Percentiles rank a stretch among this genome's conserved stretches.
phyloP scores from a whole-genome alignment of 2,113 vertebrate species.

The Alectura lathami region DNA sequence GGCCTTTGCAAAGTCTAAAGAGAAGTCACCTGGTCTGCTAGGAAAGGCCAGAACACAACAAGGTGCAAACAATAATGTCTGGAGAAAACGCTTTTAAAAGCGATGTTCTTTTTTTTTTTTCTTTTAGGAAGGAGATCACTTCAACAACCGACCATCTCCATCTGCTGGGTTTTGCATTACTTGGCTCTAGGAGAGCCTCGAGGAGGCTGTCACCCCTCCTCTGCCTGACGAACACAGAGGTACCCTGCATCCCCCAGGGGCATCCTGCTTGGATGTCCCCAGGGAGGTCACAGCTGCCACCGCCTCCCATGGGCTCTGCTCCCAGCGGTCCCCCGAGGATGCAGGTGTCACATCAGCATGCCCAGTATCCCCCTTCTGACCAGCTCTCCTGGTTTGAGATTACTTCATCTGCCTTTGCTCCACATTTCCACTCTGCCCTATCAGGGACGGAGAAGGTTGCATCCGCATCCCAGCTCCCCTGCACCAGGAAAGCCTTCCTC shows the following conservation, averaged over 20 bases:
- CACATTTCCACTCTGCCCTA: background rate
- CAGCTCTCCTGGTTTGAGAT: background rate
- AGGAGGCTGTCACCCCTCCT: background rate
- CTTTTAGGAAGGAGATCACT: background rate
- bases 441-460: background rate
- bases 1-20: background rate
- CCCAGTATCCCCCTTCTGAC: background rate
- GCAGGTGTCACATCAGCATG: rapidly evolving
- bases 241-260: background rate
- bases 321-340: background rate
- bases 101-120: background rate
- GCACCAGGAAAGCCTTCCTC: background rate
- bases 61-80: background rate
- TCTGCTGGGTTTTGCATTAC: background rate
- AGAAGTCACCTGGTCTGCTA: background rate
- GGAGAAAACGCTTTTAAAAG: background rate
- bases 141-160: background rate
- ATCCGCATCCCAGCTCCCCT: background rate
- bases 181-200: background rate
- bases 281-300: background rate
- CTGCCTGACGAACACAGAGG: background rate
- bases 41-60: background rate
- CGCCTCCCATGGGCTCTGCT: background rate
- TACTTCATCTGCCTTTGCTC: background rate
- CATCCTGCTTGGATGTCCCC: rapidly evolving